These are phyloP conservation scores for Amaurobius ferox DNA, from an alignment of 2,888 invertebrate genomes.

Conservation along the genomic window DNA sequence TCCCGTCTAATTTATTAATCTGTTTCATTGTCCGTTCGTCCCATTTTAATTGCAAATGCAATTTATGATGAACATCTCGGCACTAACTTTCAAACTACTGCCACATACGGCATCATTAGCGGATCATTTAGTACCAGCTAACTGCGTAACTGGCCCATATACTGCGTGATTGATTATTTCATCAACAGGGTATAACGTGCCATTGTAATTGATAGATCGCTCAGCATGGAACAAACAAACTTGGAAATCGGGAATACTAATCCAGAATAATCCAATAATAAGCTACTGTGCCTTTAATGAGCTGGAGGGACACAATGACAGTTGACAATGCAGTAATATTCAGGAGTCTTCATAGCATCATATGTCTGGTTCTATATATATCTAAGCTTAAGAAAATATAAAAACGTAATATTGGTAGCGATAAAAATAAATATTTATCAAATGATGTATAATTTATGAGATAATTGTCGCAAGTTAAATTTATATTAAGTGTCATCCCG, in stretches of 20 bases:
- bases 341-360: not conserved
- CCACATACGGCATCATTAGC: conserved; percentile 42
- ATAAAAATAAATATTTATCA: too few species aligned
- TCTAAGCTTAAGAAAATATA: not conserved
- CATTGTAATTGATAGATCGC: conserved; percentile 61
- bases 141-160: conserved; percentile 34
- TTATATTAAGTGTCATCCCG: too few species aligned
- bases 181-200: conserved; percentile 63
- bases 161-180: conserved; percentile 65
- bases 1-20: too few species aligned
- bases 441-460: too few species aligned
- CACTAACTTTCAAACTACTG: conserved; percentile 30
- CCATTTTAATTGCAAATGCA: too few species aligned
- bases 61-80: not conserved
- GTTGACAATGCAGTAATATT: conserved; percentile 27
- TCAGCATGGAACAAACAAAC: conserved; percentile 52
- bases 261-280: too few species aligned
- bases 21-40: too few species aligned
- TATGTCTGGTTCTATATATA: not conserved
- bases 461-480: too few species aligned
- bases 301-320: conserved; percentile 29
- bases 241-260: conserved; percentile 38
- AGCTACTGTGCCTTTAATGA: conserved; percentile 50
- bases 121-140: conserved; percentile 42
- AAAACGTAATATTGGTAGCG: too few species aligned